These are phyloP conservation scores for Anguilla japonica DNA, from an alignment of 2,113 vertebrate species.

Conservation along the genomic window DNA sequence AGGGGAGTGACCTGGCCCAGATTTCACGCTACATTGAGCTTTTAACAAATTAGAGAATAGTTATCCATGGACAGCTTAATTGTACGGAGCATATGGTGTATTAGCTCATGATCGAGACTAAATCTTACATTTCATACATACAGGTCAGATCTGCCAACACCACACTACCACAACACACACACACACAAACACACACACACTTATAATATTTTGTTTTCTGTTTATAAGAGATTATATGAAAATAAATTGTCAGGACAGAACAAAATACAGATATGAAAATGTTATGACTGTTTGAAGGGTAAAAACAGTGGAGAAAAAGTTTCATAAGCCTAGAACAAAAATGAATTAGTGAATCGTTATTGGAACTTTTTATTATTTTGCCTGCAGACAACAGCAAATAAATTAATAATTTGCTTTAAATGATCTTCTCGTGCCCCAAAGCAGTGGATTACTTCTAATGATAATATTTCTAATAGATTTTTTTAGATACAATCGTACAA, in stretches of 20 bases:
- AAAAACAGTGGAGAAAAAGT: neutral
- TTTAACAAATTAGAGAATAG: constrained; percentile 71
- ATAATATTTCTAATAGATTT: neutral
- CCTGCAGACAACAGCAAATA: constrained; percentile 39
- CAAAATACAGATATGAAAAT: neutral
- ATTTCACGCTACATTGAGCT: constrained; percentile 75
- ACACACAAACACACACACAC: constrained; percentile 14
- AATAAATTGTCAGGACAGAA: constrained; percentile 15
- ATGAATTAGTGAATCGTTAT: constrained; percentile 36
- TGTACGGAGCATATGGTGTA: constrained; percentile 69
- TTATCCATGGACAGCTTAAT: constrained; percentile 70
- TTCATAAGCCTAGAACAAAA: neutral
- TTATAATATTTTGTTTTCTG: neutral
- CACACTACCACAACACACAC: neutral
- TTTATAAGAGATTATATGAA: constrained; percentile 21
- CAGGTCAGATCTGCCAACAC: constrained; percentile 38
- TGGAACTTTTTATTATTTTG: constrained; percentile 34
- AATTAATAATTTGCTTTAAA: constrained; percentile 53
- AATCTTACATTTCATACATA: constrained; percentile 56
- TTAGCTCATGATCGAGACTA: constrained; percentile 74
- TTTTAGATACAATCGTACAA: neutral
- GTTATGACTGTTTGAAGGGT: neutral
- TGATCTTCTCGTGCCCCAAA: constrained; percentile 33
- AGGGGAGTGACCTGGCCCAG: constrained; percentile 68
- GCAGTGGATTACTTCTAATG: constrained; percentile 42